Base-by-base conservation (phyloP, 2,888 invertebrate genomes). In the Pristionchus maxplancki region DNA sequence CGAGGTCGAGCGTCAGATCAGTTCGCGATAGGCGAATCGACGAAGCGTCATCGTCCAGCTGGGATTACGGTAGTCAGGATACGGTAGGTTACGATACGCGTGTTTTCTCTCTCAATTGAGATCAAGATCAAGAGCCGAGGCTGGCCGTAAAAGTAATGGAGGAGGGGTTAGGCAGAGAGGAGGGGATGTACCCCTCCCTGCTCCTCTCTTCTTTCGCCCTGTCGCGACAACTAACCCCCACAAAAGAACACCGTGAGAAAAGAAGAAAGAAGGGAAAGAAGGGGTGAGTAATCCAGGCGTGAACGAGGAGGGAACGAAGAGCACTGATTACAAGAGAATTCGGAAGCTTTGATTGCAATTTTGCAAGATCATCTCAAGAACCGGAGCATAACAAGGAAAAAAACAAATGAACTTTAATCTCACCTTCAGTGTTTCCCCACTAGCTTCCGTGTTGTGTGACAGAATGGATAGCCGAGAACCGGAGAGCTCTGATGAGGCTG, bases 121-220 rank as follows among this genome's bases (percentile, higher is more conserved):
- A 71, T 71, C 71, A 37, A 71, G 37, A 31, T 31, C 28, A 64
- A 64, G 31, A 31, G 58, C 28, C 13, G 31, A 31, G 64, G 64
- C 20, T 71, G 37, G 71, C 71, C 17, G 78, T 78, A 78, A 78
- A 78, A 78, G 78, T 78, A 78, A 78, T 78, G 78, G 78, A 28
- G 78, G 44, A 13, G 78, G 31, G 78, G 78, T 48, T 20, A 78
- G 44, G 78, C n/a, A 48, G 48, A 78, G 78, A 78, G 78, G 31
- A 74, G 71, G 37, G 71, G 13, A 40, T 44, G 44, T 48, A 78
- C 78, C 78, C 78, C 78, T 44, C 78, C 78, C 78, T 28, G n/a
- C 4, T 28, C 11, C 40, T 20, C 40, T 20, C 20, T 34, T 24
- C 15, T 58, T 34, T 58, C n/a, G 20, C 24, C 20, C 58, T 6